These are phyloP conservation scores for Platysteira castanea DNA, from an alignment of 2,113 vertebrate species.

Conservation along the genomic window DNA sequence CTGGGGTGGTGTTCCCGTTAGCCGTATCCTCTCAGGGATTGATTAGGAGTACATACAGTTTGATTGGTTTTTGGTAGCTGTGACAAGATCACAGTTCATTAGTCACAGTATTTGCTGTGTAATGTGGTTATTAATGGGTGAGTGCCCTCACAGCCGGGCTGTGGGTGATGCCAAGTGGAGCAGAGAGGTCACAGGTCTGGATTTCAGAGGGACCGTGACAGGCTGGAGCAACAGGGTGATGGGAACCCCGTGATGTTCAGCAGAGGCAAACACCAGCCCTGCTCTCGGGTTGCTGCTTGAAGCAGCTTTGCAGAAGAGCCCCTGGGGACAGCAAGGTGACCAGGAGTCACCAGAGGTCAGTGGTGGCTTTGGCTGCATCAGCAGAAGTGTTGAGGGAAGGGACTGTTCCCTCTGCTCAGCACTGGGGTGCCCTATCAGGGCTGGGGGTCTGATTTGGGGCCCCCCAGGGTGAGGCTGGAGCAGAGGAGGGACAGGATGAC, in stretches of 20 bases:
- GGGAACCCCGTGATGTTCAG: background rate
- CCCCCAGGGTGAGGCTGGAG: background rate
- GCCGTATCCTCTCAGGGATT: background rate
- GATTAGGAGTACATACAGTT: background rate
- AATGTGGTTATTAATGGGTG: background rate
- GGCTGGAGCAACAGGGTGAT: background rate
- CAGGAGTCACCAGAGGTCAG: background rate
- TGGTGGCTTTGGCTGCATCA: background rate
- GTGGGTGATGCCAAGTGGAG: background rate
- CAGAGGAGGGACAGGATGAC: background rate
- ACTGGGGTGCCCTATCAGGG: background rate
- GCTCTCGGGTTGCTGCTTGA: background rate
- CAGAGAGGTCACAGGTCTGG: background rate
- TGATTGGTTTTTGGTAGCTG: background rate
- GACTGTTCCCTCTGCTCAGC: background rate
- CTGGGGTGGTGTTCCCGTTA: background rate
- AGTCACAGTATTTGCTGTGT: background rate
- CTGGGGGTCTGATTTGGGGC: background rate
- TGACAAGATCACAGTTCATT: background rate
- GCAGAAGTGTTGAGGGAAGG: background rate
- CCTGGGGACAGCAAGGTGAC: background rate
- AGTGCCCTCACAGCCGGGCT: background rate
- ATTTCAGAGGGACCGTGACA: accelerated
- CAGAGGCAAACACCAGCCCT: background rate
- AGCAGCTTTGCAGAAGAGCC: background rate